Percentiles rank a stretch among this genome's conserved stretches.
Conservation (phyloP, 2,797 vertebrate species). For the Forpus xanthops region DNA sequence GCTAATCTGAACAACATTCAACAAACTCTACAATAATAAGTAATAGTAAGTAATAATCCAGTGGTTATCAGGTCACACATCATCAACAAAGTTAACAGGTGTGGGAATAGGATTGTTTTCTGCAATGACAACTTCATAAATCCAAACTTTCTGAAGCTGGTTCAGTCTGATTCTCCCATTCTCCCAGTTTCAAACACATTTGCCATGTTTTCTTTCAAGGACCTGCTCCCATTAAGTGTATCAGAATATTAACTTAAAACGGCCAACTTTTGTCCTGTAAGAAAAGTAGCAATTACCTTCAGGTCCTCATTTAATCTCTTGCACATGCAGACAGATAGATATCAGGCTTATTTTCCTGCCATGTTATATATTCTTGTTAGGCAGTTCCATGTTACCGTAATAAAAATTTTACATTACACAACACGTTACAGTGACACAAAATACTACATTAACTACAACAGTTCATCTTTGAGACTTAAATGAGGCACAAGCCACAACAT, state of each 20-base stretch:
- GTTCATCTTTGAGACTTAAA: background rate
- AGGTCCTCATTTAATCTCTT: background rate
- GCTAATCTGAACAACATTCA: background rate
- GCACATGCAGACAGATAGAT: background rate
- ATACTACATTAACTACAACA: background rate
- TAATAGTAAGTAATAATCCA: accelerated
- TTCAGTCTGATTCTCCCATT: background rate
- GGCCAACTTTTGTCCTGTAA: background rate
- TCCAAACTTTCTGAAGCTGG: background rate
- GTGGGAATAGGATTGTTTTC: background rate
- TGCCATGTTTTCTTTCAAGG: background rate
- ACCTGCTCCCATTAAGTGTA: background rate
- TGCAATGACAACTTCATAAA: background rate
- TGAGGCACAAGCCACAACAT: background rate
- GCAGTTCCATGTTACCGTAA: background rate
- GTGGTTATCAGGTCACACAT: background rate
- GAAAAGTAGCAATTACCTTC: background rate
- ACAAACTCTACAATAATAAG: background rate
- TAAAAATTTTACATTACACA: background rate
- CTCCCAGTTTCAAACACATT: background rate
- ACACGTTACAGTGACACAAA: background rate
- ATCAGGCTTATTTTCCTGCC: background rate
- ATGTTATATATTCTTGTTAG: background rate
- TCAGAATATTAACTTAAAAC: background rate
- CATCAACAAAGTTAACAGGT: background rate